phyloP scores from a whole-genome alignment of 2,113 vertebrate species.

The Antennarius striatus region DNA sequence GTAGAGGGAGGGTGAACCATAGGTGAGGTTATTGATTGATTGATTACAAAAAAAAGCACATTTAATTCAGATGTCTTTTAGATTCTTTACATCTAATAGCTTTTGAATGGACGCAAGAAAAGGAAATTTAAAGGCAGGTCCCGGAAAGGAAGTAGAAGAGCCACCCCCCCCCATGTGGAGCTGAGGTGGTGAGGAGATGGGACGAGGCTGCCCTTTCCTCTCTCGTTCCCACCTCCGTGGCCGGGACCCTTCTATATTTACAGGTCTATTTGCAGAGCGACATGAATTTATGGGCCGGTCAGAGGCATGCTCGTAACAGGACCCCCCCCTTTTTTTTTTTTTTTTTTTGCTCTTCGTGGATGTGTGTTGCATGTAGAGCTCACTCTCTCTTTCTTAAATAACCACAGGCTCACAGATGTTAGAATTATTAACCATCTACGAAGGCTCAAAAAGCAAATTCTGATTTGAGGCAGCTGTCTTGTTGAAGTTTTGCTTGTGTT shows the following conservation, averaged over 20 bases:
- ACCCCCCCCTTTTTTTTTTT: slow-evolving; percentile 14
- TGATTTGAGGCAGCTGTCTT: background rate
- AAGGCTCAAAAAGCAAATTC: slow-evolving; percentile 29
- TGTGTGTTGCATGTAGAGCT: slow-evolving; percentile 33
- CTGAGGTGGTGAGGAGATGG: slow-evolving; percentile 33
- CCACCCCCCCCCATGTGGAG: background rate
- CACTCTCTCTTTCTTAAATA: slow-evolving; percentile 28
- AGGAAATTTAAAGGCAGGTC: background rate
- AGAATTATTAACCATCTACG: slow-evolving; percentile 55
- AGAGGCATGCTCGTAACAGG: slow-evolving; percentile 64
- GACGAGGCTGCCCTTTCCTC: slow-evolving; percentile 55
- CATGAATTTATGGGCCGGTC: slow-evolving; percentile 63
- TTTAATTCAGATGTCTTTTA: too few relatives aligned
- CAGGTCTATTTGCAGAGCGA: slow-evolving; percentile 70
- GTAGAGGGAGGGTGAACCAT: too few relatives aligned
- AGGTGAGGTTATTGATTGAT: too few relatives aligned
- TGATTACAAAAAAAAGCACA: too few relatives aligned
- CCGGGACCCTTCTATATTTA: slow-evolving; percentile 68
- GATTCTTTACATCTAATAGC: too few relatives aligned
- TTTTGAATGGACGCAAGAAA: too few relatives aligned
- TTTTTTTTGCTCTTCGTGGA: background rate
- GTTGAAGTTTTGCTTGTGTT: background rate
- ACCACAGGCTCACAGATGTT: slow-evolving; percentile 54
- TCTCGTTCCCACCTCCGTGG: slow-evolving; percentile 46
- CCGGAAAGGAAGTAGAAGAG: background rate